Percentiles rank a stretch among this genome's conserved stretches.
Evolutionary conservation across 2,888 invertebrate genomes (phyloP).

Genomic region (Therioaphis trifolii): DNA sequence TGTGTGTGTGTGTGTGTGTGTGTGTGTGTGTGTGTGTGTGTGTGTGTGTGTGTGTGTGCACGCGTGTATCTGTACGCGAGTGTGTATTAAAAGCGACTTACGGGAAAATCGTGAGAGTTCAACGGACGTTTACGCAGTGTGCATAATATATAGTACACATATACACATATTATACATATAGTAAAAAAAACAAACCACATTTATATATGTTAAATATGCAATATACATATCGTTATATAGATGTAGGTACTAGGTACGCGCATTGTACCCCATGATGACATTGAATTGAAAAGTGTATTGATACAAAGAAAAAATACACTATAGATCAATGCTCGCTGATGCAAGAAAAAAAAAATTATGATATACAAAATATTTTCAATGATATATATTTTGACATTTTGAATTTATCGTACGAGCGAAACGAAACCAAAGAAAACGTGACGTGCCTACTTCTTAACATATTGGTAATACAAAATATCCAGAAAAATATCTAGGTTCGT

Average conservation of each 20-base stretch:
- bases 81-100: neutral
- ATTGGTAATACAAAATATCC: neutral
- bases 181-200: neutral
- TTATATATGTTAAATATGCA: neutral
- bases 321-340: slow-evolving; percentile 6
- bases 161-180: neutral
- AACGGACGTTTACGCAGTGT: slow-evolving; percentile 12
- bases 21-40: neutral
- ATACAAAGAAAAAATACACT: neutral
- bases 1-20: neutral
- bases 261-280: neutral
- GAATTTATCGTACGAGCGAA: slow-evolving; percentile 44
- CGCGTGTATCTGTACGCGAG: no score
- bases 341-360: neutral
- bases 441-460: neutral
- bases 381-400: slow-evolving; percentile 48
- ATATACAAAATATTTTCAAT: slow-evolving; percentile 39
- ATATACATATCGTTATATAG: no score
- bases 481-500: neutral
- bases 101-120: slow-evolving; percentile 55
- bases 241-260: neutral
- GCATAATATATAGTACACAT: neutral
- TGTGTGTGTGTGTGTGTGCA: neutral
- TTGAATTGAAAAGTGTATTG: neutral
- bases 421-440: slow-evolving; percentile 27